These are phyloP conservation scores for Phallusia fumigata DNA, from an alignment of 23 tunicate genomes.

Conservation along the genomic window DNA sequence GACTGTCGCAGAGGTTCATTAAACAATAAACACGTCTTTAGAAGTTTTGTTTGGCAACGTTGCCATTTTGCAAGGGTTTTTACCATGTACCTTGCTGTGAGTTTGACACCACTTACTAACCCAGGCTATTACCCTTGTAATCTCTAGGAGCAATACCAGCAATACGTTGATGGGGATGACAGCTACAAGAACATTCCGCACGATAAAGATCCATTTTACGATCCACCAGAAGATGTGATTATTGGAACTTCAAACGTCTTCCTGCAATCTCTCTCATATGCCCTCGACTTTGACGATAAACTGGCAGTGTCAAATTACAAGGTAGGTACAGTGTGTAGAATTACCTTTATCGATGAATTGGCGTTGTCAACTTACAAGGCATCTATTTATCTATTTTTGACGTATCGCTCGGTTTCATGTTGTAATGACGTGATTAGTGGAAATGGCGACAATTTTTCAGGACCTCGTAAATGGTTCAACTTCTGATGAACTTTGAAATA, in stretches of 20 bases:
- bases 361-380: no score
- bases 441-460: no score
- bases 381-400: not conserved
- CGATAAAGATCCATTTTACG: constrained; percentile 94
- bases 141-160: constrained; percentile 89
- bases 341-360: no score
- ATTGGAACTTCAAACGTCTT: constrained; percentile 91
- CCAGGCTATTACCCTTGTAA: not conserved
- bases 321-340: constrained; percentile 24
- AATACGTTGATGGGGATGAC: constrained; percentile 91
- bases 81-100: no score
- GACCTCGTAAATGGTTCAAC: no score
- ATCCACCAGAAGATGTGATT: constrained; percentile 89
- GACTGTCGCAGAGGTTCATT: no score
- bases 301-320: constrained; percentile 86
- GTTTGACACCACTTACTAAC: not conserved
- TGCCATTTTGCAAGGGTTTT: no score
- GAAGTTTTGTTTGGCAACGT: no score
- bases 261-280: constrained; percentile 94
- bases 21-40: no score
- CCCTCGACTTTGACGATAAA: constrained; percentile 95
- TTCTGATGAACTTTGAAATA: no score
- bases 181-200: constrained; percentile 56
- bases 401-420: no score
- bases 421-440: no score